Evolutionary conservation across 1,140 invertebrate species (phyloP).

Genomic region (Scylla paramamosain): DNA sequence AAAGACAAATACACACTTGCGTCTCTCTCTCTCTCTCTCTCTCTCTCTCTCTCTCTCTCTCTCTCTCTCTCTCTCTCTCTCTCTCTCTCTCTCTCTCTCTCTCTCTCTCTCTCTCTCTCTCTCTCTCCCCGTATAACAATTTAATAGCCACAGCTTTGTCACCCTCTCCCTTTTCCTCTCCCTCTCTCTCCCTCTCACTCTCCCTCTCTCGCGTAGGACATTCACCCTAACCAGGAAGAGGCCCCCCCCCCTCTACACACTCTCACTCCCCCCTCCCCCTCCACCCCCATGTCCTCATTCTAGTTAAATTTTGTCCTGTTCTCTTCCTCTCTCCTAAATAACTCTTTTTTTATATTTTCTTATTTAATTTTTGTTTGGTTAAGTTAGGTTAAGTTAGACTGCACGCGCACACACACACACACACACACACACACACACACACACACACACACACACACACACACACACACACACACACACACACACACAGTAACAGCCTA

Average conservation of each 20-base stretch:
- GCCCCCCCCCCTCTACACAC: too few species aligned
- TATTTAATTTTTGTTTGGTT: background rate
- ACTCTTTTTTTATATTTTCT: background rate
- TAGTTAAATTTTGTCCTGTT: too few species aligned
- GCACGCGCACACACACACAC: constrained; percentile 2
- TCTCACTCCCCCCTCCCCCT: too few species aligned
- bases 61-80: constrained; percentile 59
- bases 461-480: constrained; percentile 28
- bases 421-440: constrained; percentile 26
- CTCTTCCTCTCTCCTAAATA: too few species aligned
- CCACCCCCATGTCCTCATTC: too few species aligned
- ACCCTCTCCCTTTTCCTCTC: constrained; percentile 29
- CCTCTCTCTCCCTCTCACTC: background rate
- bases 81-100: constrained; percentile 63
- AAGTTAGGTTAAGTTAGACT: background rate
- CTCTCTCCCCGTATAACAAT: background rate
- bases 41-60: constrained; percentile 51
- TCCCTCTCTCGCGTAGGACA: background rate
- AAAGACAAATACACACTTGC: too few species aligned
- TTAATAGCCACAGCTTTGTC: background rate
- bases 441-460: background rate
- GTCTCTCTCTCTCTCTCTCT: background rate
- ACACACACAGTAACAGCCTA: background rate
- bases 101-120: constrained; percentile 34
- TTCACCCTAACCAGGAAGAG: too few species aligned